Conservation (phyloP, 2,113 vertebrate genomes). For the Stegostoma tigrinum region DNA sequence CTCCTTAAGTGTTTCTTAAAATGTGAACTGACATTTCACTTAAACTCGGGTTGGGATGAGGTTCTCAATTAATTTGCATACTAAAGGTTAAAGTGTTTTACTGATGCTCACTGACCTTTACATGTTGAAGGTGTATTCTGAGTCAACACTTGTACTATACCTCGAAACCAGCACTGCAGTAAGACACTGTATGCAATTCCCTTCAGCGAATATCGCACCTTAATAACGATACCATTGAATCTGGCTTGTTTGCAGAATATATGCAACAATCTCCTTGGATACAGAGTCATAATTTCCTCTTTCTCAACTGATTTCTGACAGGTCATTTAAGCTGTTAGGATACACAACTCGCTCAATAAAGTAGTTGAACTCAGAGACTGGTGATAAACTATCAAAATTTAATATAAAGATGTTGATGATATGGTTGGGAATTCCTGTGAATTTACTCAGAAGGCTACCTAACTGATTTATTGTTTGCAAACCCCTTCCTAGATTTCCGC, state of each 20-base stretch:
- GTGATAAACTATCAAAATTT: not conserved
- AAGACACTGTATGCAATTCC: not conserved
- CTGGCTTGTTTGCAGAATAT: not conserved
- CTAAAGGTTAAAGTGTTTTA: slow-evolving; percentile 32
- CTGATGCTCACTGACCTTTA: slow-evolving; percentile 15
- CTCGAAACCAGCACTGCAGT: not conserved
- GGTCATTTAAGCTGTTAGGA: not conserved
- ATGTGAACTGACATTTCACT: slow-evolving; percentile 24
- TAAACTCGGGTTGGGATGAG: not conserved
- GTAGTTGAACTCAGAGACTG: not conserved
- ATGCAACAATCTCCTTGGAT: not conserved
- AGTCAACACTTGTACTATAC: not conserved
- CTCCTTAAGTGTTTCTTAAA: not conserved
- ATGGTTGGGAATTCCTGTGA: not conserved
- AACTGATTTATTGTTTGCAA: not conserved
- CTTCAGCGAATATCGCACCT: not conserved
- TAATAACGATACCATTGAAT: not conserved
- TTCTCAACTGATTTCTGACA: not conserved
- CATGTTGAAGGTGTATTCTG: not conserved
- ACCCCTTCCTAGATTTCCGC: not conserved
- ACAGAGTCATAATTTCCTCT: not conserved
- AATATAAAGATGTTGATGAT: not conserved
- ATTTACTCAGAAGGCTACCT: not conserved
- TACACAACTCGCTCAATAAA: not conserved
- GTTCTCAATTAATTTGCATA: not conserved